Evolutionary conservation across 2,113 vertebrate genomes (phyloP).

Genomic region (Seriola rivoliana): DNA sequence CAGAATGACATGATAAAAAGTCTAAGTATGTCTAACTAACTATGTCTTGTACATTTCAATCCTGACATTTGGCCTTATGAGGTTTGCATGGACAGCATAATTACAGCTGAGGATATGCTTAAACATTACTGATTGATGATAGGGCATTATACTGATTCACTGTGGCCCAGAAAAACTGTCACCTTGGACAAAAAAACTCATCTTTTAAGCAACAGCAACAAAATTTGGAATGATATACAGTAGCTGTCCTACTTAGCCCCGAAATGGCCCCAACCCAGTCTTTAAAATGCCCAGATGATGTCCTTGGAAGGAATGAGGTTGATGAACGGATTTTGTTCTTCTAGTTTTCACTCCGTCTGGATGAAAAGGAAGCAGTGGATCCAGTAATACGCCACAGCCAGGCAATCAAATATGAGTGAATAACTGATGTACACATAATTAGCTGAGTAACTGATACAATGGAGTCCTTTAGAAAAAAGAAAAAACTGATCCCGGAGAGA

Average conservation of each 20-base stretch:
- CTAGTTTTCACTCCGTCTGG: not conserved
- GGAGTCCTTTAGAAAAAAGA: not conserved
- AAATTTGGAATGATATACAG: not conserved
- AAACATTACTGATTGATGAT: not conserved
- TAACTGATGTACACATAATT: not conserved
- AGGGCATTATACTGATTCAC: not conserved
- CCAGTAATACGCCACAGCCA: not conserved
- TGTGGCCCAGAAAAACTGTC: slow-evolving; percentile 6
- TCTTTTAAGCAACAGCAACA: not conserved
- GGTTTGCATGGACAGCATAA: not conserved
- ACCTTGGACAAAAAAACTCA: not conserved
- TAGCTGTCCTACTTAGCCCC: not conserved
- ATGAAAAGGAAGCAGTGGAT: not conserved
- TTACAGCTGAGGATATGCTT: not conserved
- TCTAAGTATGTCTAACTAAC: not conserved
- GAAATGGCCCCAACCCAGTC: not conserved
- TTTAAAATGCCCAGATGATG: slow-evolving; percentile 24
- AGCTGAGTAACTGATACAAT: not conserved
- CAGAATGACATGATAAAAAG: not conserved
- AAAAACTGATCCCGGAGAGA: not conserved
- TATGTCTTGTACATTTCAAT: not conserved
- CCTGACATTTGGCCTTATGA: not conserved
- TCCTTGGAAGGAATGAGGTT: not conserved
- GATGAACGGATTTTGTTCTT: slow-evolving; percentile 5
- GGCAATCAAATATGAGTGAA: slow-evolving; percentile 2